phyloP scores from a whole-genome alignment of 2,797 vertebrate genomes.

The Paguma larvata region DNA sequence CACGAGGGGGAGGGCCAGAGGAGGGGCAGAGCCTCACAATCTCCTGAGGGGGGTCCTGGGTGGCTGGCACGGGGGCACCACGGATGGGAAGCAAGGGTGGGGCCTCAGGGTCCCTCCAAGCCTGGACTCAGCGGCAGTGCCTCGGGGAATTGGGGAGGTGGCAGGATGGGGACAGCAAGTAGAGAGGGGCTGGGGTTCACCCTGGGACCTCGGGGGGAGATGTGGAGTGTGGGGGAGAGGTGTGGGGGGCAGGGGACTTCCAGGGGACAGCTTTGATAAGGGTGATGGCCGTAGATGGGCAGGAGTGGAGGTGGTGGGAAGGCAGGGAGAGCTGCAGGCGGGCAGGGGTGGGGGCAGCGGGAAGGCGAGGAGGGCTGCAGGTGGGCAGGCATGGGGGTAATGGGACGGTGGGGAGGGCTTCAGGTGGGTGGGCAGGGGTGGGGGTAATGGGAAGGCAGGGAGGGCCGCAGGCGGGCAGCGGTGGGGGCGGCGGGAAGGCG shows the following conservation, averaged over 20 bases:
- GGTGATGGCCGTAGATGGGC: too few relatives aligned
- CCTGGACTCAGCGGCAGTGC: not conserved
- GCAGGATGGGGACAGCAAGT: not conserved
- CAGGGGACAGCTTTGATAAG: not conserved
- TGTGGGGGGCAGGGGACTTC: too few relatives aligned
- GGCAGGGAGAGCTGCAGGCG: too few relatives aligned
- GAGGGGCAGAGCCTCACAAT: not conserved
- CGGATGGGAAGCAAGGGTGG: not conserved
- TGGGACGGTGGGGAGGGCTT: accelerated
- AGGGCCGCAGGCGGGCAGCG: too few relatives aligned
- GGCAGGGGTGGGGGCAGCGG: too few relatives aligned
- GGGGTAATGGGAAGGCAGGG: too few relatives aligned
- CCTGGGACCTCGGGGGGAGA: accelerated
- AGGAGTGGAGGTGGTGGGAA: too few relatives aligned
- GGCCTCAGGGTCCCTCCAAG: not conserved
- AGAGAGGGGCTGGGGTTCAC: not conserved
- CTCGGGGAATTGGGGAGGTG: not conserved
- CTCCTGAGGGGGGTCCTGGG: not conserved
- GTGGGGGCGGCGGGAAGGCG: too few relatives aligned
- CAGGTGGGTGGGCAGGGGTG: too few relatives aligned
- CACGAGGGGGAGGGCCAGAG: not conserved
- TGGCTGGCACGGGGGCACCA: not conserved
- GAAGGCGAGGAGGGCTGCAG: too few relatives aligned
- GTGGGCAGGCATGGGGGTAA: accelerated
- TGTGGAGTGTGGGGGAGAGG: accelerated